phyloP scores from a whole-genome alignment of 2,888 invertebrate species.

The Leistus spinibarbis region DNA sequence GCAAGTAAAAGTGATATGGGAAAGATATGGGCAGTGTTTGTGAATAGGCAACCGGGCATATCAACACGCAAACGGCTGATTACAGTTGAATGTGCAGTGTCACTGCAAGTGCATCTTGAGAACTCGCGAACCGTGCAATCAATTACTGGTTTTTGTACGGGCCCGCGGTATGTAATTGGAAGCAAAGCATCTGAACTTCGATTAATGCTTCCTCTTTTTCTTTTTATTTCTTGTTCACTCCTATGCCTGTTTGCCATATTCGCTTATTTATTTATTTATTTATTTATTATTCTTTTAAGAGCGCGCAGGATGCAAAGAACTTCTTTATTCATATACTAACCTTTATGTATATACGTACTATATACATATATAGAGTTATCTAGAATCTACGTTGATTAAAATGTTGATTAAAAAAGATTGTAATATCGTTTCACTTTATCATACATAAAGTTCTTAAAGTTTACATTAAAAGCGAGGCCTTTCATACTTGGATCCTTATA shows the following conservation, averaged over 20 bases:
- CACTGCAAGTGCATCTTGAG: slow-evolving; percentile 37
- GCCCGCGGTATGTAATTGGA: slow-evolving; percentile 30
- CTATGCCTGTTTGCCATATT: neutral
- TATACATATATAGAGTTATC: neutral
- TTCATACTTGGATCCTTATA: neutral
- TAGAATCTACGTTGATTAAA: slow-evolving; percentile 22
- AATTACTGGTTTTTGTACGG: slow-evolving; percentile 33
- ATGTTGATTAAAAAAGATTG: slow-evolving; percentile 26
- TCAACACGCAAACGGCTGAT: slow-evolving; percentile 34
- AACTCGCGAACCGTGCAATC: slow-evolving; percentile 36
- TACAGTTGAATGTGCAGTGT: slow-evolving; percentile 37
- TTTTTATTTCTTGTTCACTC: neutral
- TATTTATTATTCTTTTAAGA: neutral
- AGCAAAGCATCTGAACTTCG: slow-evolving; percentile 29
- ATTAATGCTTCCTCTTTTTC: slow-evolving; percentile 20
- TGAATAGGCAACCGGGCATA: slow-evolving; percentile 5
- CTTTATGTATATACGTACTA: neutral
- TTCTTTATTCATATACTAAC: neutral
- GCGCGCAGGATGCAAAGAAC: neutral
- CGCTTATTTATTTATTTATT: neutral
- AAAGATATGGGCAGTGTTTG: slow-evolving; percentile 1
- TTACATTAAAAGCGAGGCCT: neutral
- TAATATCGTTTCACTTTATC: slow-evolving; percentile 17
- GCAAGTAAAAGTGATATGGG: neutral
- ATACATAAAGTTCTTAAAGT: neutral